Percentiles rank a stretch among this genome's conserved stretches.
Conservation (phyloP, 2,113 vertebrate genomes). For the Passer domesticus region DNA sequence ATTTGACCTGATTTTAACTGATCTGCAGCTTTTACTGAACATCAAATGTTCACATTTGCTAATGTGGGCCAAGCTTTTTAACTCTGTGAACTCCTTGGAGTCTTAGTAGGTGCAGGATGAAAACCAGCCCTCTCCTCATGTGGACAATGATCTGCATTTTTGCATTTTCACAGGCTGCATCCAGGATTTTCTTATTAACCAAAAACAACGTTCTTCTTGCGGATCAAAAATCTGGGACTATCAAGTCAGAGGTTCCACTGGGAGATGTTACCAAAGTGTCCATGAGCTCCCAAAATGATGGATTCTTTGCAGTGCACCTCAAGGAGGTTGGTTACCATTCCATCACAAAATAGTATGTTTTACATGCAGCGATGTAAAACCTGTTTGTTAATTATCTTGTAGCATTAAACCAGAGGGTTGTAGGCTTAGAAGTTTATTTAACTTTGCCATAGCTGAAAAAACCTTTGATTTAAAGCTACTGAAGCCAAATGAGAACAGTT, state of each 20-base stretch:
- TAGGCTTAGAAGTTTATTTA: background rate
- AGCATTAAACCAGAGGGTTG: background rate
- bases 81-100: background rate
- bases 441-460: background rate
- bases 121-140: background rate
- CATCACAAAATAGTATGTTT: background rate
- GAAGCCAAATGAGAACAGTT: background rate
- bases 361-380: background rate
- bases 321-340: slow-evolving; percentile 82
- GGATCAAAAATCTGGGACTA: slow-evolving; percentile 94
- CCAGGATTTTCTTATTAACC: slow-evolving; percentile 94
- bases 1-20: slow-evolving; percentile 20
- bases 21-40: background rate
- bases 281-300: slow-evolving; percentile 92
- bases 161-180: slow-evolving; percentile 71
- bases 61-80: background rate
- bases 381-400: background rate
- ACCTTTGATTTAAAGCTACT: background rate
- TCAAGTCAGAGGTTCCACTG: slow-evolving; percentile 91
- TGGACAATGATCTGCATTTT: background rate
- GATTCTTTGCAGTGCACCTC: slow-evolving; percentile 94
- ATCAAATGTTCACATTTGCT: background rate
- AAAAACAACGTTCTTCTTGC: slow-evolving; percentile 91
- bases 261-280: slow-evolving; percentile 91
- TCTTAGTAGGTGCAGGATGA: background rate